Evolutionary conservation across 53 echinoderm and acorn worm species (phyloP).

Genomic region (Henricia sp.): DNA sequence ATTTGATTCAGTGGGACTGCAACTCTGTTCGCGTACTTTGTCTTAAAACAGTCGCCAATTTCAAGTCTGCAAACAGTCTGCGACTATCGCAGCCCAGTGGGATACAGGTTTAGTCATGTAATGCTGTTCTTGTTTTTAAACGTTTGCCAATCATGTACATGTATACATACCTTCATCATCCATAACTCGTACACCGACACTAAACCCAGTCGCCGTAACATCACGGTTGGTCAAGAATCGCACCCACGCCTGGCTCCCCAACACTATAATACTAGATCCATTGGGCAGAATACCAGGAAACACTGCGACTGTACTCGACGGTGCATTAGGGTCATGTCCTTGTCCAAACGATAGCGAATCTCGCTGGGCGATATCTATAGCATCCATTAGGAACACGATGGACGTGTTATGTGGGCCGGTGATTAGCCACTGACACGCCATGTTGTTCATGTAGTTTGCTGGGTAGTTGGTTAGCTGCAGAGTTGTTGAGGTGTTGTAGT

Average conservation of each 20-base stretch:
- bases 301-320: not conserved
- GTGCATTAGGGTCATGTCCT: conserved; percentile 4
- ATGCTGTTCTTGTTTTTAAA: too few relatives aligned
- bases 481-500: not conserved
- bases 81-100: too few relatives aligned
- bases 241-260: conserved; percentile 10
- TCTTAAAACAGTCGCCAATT: too few relatives aligned
- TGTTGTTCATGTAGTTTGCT: not conserved
- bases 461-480: conserved; percentile 33
- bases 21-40: too few relatives aligned
- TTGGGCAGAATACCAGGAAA: conserved; percentile 19
- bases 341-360: conserved; percentile 6
- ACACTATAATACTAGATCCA: conserved; percentile 6
- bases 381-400: conserved; percentile 2
- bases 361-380: not conserved
- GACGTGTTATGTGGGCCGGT: conserved; percentile 16
- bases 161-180: conserved; percentile 11
- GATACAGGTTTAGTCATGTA: too few relatives aligned
- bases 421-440: conserved; percentile 26
- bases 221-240: not conserved
- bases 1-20: too few relatives aligned
- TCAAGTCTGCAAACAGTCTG: too few relatives aligned
- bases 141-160: too few relatives aligned
- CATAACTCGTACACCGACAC: conserved; percentile 1
- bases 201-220: conserved; percentile 2